Conservation (phyloP, 2,888 invertebrate genomes). For the Dicycla oo region DNA sequence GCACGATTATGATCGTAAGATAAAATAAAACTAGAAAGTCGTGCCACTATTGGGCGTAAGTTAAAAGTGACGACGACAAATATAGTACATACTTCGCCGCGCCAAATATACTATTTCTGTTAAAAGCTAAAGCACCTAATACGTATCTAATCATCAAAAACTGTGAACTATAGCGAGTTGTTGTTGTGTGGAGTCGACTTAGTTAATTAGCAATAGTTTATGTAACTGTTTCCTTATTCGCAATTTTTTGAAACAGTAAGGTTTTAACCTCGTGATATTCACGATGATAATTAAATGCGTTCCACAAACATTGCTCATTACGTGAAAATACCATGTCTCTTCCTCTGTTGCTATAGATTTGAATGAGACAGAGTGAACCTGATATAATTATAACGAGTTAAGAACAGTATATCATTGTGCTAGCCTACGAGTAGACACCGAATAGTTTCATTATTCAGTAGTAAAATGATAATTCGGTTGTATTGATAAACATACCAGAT, state of each 20-base stretch:
- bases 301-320: slow-evolving; percentile 33
- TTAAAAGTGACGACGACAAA: slow-evolving; percentile 39
- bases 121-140: slow-evolving; percentile 39
- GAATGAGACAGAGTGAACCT: slow-evolving; percentile 11
- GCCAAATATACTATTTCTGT: slow-evolving; percentile 36
- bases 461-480: slow-evolving; percentile 30
- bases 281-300: slow-evolving; percentile 39
- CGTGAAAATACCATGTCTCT: slow-evolving; percentile 23
- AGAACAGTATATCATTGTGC: slow-evolving; percentile 35
- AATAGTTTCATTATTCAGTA: slow-evolving; percentile 27
- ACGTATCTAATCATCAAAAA: slow-evolving; percentile 6
- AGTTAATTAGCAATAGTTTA: slow-evolving; percentile 27
- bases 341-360: slow-evolving; percentile 4
- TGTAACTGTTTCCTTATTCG: slow-evolving; percentile 30
- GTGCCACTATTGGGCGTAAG: slow-evolving; percentile 17
- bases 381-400: slow-evolving; percentile 26
- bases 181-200: neutral
- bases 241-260: slow-evolving; percentile 14
- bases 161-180: slow-evolving; percentile 15
- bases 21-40: slow-evolving; percentile 22
- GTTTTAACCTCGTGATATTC: slow-evolving; percentile 27
- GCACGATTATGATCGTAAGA: slow-evolving; percentile 23
- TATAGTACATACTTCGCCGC: slow-evolving; percentile 20
- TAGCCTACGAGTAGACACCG: slow-evolving; percentile 3
- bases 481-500: slow-evolving; percentile 46